These are phyloP conservation scores for Aurelia sp. DNA, from an alignment of 30 jellyfish, hydroid and myxozoan genomes.

Conservation along the genomic window DNA sequence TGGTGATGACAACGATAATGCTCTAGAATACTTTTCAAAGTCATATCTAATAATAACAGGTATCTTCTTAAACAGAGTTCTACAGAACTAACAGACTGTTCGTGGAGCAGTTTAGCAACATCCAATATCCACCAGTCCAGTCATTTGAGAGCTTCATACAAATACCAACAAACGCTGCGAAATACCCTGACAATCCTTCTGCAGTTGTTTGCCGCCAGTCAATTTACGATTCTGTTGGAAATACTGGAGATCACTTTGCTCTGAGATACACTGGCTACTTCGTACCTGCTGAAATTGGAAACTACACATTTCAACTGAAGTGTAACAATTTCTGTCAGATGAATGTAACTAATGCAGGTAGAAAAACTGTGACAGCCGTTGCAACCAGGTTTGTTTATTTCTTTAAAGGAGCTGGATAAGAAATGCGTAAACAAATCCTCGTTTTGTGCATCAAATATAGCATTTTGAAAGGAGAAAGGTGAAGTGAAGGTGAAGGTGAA, in stretches of 20 bases:
- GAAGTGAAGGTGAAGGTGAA: too few relatives aligned
- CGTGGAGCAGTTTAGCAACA: background rate
- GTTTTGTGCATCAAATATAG: too few relatives aligned
- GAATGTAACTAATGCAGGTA: conserved; percentile 3
- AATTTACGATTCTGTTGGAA: background rate
- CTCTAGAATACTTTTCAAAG: background rate
- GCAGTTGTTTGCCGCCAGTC: conserved; percentile 3
- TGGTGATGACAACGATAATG: background rate
- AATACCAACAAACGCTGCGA: background rate
- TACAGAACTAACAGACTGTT: conserved; percentile 1
- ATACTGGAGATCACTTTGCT: background rate
- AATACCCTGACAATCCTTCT: background rate
- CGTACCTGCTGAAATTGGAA: conserved; percentile 1
- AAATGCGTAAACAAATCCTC: too few relatives aligned
- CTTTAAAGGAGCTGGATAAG: too few relatives aligned
- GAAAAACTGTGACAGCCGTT: background rate
- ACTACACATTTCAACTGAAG: background rate
- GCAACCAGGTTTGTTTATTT: background rate
- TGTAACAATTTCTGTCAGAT: conserved; percentile 16
- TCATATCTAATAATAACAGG: background rate
- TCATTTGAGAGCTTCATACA: background rate
- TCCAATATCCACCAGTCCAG: background rate
- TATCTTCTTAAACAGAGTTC: background rate
- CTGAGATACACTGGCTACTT: conserved; percentile 32
- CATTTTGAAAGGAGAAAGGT: too few relatives aligned